Evolutionary conservation across 2,797 vertebrate genomes (phyloP), one percentile per base, ranked within the genome.

Genomic region (Distichodus sexfasciatus): DNA sequence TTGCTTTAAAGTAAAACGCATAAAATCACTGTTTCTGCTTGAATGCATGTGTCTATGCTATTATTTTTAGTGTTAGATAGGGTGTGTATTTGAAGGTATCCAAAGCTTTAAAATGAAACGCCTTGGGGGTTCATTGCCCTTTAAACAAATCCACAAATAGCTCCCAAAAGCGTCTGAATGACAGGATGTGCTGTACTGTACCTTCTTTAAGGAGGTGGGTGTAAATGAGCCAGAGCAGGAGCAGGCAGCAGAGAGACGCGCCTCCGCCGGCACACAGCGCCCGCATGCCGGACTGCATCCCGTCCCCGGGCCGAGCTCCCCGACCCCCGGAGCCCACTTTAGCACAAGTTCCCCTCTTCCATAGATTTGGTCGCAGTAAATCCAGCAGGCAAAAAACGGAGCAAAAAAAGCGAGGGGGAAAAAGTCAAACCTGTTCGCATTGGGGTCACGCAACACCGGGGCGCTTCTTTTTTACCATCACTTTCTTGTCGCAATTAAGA

Each of bases 201-300:
- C 93, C 93, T 87, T 94, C 92, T 90, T 89, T 87, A 33, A 92
- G 85, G 76, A 92, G 89, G 78, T 94, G 92, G 68, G 91, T 91
- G 84, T 91, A 93, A 81, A 93, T 88, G 78, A 93, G 86, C 90
- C 91, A 92, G 79, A 94, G 89, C 76, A 93, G 88, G 74, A 93
- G 87, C 67, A 94, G 88, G 84, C 91, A 94, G 85, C 92, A 93
- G 78, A 94, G 90, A 76, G 90, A 89, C 84, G 92, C 91, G 80
- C 91, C 92, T 86, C 90, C 90, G 82, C 91, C 91, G 83, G 91
- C 88, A 80, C 90, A 91, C 74, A 93, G 87, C 74, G 89, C 89
- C 87, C 88, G 92, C 79, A 81, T 88, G 75, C 91, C 90, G 76
- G 92, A 87, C 88, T 92, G 91, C 93, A 93, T 94, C 83, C 87